Evolutionary conservation across 2,888 invertebrate genomes (phyloP).

Genomic region (Anaspis maculata): DNA sequence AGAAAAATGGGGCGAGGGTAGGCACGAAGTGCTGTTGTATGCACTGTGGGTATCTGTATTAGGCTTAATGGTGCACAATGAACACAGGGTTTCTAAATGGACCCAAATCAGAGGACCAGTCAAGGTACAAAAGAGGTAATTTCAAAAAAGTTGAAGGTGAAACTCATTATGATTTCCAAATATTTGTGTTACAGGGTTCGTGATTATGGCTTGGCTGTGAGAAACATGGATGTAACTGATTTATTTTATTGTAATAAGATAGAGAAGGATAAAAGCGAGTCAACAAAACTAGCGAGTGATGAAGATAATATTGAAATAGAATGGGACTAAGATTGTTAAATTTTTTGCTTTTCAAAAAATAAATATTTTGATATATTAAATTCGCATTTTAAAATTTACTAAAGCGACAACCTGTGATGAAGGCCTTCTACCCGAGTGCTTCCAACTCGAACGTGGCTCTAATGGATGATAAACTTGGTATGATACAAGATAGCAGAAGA

Average conservation of each 20-base stretch:
- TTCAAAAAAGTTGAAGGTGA: neutral
- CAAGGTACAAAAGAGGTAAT: constrained; percentile 28
- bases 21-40: constrained; percentile 35
- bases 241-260: constrained; percentile 30
- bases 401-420: too few relatives aligned
- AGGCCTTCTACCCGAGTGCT: too few relatives aligned
- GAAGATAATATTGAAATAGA: too few relatives aligned
- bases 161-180: constrained; percentile 2
- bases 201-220: neutral
- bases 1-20: constrained; percentile 51
- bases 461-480: too few relatives aligned
- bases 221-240: constrained; percentile 21
- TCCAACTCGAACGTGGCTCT: too few relatives aligned
- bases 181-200: neutral
- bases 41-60: constrained; percentile 58
- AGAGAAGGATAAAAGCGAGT: too few relatives aligned
- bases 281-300: too few relatives aligned
- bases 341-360: too few relatives aligned
- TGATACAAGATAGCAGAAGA: too few relatives aligned
- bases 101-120: constrained; percentile 56
- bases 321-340: too few relatives aligned
- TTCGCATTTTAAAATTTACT: too few relatives aligned
- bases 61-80: constrained; percentile 65
- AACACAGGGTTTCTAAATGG: constrained; percentile 61
- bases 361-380: too few relatives aligned